These are phyloP conservation scores for Entomobrya multifasciata DNA, from an alignment of 2,888 invertebrate species.

Conservation along the genomic window DNA sequence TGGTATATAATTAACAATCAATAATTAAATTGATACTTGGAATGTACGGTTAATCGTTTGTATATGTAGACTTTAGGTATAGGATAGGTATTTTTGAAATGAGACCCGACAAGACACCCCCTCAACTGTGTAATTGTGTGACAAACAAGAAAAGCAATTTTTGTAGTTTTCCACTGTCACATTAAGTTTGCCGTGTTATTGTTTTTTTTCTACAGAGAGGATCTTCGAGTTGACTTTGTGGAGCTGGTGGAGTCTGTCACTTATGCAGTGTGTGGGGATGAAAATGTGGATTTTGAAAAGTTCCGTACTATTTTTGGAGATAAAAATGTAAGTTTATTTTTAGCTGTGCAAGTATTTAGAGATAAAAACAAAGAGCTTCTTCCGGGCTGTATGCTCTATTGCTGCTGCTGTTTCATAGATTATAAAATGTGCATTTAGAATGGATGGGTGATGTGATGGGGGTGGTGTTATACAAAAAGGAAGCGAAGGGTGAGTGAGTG, in stretches of 20 bases:
- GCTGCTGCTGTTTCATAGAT: background rate
- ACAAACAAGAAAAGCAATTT: conserved; percentile 18
- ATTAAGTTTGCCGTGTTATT: background rate
- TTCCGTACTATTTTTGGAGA: conserved; percentile 90
- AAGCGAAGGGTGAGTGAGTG: conserved; percentile 2
- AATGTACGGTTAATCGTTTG: too few species aligned
- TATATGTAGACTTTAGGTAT: too few species aligned
- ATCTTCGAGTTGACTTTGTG: conserved; percentile 91
- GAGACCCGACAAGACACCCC: background rate
- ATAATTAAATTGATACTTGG: too few species aligned
- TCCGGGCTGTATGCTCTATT: background rate
- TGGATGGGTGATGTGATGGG: background rate
- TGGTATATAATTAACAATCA: too few species aligned
- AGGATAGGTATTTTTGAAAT: too few species aligned
- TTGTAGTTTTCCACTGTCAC: conserved; percentile 15
- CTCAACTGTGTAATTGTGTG: too few species aligned
- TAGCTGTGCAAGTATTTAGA: conserved; percentile 19
- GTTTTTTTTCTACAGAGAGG: conserved; percentile 85
- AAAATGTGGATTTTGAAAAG: conserved; percentile 86
- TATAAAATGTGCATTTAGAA: background rate
- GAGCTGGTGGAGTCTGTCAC: conserved; percentile 93
- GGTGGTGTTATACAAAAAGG: background rate
- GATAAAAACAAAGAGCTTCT: conserved; percentile 36
- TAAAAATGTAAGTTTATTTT: conserved; percentile 86
- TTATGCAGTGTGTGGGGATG: conserved; percentile 91